Conservation (phyloP, 1,140 invertebrate species). For the Bombus affinis region DNA sequence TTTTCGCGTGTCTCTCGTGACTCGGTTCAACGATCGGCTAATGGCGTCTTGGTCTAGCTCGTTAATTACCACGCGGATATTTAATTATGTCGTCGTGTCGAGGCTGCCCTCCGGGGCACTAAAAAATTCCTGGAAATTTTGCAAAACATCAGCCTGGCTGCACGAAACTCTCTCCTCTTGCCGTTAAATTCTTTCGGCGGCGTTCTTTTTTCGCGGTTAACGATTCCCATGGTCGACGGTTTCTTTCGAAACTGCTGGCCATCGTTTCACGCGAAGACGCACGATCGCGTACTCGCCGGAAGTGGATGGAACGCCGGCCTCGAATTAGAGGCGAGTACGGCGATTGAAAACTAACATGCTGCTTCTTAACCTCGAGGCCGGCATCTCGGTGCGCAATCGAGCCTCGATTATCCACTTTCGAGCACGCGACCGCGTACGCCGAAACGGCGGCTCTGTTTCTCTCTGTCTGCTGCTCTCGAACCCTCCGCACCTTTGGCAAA, state of each 20-base stretch:
- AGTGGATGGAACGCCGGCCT: not conserved
- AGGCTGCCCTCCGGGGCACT: not conserved
- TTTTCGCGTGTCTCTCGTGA: conserved; percentile 54
- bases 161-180: not conserved
- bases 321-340: not conserved
- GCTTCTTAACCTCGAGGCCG: conserved; percentile 39
- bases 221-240: not conserved
- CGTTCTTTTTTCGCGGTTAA: too few relatives aligned
- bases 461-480: too few relatives aligned
- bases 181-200: too few relatives aligned
- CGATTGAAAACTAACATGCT: conserved; percentile 42
- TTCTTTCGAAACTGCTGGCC: not conserved
- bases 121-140: conserved; percentile 16
- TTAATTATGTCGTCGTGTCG: conserved; percentile 52
- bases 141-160: not conserved
- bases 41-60: conserved; percentile 41
- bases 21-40: conserved; percentile 58
- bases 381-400: conserved; percentile 11
- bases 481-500: conserved; percentile 36
- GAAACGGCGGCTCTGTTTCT: not conserved
- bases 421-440: conserved; percentile 42
- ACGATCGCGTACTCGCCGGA: not conserved
- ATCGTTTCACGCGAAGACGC: too few relatives aligned
- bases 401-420: conserved; percentile 41
- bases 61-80: conserved; percentile 62